These are phyloP conservation scores for Drosophila mulleri DNA, from an alignment of 2,888 invertebrate genomes.

Conservation along the genomic window DNA sequence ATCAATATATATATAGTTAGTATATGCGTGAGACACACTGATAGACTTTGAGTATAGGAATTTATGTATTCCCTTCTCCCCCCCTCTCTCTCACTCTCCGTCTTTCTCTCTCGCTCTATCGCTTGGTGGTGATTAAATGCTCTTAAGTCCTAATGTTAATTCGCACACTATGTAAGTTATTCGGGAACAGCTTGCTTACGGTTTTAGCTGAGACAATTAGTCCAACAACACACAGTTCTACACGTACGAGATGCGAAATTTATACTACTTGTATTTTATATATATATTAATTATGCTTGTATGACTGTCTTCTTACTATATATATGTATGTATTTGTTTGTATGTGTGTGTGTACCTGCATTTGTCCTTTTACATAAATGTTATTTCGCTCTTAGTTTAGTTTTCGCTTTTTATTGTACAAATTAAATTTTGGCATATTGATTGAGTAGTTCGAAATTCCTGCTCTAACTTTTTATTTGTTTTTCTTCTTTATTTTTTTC, in stretches of 20 bases:
- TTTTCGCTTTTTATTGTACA: constrained; percentile 43
- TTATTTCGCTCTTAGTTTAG: constrained; percentile 30
- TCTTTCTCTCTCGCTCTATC: background rate
- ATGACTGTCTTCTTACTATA: constrained; percentile 49
- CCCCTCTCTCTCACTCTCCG: constrained; percentile 2
- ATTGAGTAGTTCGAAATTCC: constrained; percentile 63
- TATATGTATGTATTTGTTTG: background rate
- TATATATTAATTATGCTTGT: constrained; percentile 16
- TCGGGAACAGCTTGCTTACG: constrained; percentile 6
- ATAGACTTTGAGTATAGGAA: constrained; percentile 15
- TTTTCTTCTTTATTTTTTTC: background rate
- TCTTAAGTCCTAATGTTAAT: constrained; percentile 18
- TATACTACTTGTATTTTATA: constrained; percentile 39
- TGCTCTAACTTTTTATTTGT: background rate
- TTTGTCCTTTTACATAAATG: constrained; percentile 67
- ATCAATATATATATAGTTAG: background rate
- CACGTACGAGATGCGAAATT: constrained; percentile 51
- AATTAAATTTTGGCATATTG: constrained; percentile 72
- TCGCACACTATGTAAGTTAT: constrained; percentile 21
- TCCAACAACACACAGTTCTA: constrained; percentile 45
- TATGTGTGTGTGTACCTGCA: constrained; percentile 57
- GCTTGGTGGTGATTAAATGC: constrained; percentile 14
- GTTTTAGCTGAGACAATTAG: constrained; percentile 28
- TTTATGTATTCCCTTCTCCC: background rate
- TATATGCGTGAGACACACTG: constrained; percentile 22